Percentiles rank a stretch among this genome's conserved stretches.
Conservation (phyloP, 2,797 vertebrate genomes). For the Protonibea diacanthus region DNA sequence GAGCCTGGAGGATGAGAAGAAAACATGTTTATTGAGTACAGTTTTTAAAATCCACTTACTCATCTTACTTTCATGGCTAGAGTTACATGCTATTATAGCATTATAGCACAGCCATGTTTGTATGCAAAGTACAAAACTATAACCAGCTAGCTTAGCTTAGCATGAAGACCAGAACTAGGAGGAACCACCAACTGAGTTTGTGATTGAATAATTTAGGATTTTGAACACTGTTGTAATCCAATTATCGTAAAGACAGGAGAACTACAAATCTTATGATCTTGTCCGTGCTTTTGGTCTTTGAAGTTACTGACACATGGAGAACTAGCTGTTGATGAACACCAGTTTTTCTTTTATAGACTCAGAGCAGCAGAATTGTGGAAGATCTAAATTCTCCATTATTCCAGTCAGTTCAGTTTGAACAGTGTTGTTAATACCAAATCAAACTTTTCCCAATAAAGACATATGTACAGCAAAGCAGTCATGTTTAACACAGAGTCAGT, state of each 20-base stretch:
- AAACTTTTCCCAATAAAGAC: neutral
- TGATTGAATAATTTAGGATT: neutral
- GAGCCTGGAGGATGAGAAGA: constrained; percentile 68
- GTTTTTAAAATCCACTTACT: neutral
- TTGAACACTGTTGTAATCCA: neutral
- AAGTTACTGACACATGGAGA: neutral
- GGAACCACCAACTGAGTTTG: neutral
- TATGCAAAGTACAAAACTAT: neutral
- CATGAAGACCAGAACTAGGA: neutral
- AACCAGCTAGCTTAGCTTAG: neutral
- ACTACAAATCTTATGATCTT: neutral
- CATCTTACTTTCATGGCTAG: neutral
- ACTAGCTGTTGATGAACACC: neutral
- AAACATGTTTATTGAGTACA: neutral
- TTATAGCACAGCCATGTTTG: neutral
- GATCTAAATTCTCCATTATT: neutral
- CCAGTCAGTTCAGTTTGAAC: neutral
- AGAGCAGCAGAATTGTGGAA: neutral
- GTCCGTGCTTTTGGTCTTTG: neutral
- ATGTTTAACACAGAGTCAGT: neutral
- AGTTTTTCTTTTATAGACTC: no score
- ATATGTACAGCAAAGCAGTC: no score
- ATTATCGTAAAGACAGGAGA: no score
- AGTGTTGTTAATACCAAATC: neutral
- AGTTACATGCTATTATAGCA: neutral